These are phyloP conservation scores for Pyralis farinalis DNA, from an alignment of 2,888 invertebrate genomes.

Conservation along the genomic window DNA sequence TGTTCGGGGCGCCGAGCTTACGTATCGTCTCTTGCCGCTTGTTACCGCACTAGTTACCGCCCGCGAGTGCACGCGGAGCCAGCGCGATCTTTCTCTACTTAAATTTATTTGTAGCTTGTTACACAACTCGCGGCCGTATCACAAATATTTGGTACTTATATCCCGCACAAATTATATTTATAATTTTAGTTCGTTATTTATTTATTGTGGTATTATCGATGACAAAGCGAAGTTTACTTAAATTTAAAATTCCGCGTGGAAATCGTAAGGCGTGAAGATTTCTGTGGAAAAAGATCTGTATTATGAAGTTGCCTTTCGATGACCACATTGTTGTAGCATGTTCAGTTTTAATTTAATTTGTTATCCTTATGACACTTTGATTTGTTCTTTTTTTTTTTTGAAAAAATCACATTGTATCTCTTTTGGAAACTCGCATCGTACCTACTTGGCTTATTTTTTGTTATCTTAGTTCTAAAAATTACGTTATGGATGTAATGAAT, in stretches of 20 bases:
- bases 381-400: slow-evolving; percentile 18
- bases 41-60: slow-evolving; percentile 58
- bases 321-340: slow-evolving; percentile 20
- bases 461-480: slow-evolving; percentile 54
- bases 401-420: slow-evolving; percentile 42
- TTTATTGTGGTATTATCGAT: slow-evolving; percentile 55
- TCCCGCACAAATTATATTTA: slow-evolving; percentile 62
- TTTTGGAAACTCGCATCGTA: slow-evolving; percentile 55
- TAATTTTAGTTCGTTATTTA: slow-evolving; percentile 49
- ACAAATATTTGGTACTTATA: slow-evolving; percentile 60
- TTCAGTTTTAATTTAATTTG: slow-evolving; percentile 24
- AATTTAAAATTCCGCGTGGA: slow-evolving; percentile 31
- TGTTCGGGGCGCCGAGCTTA: too few relatives aligned
- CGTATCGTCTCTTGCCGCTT: slow-evolving; percentile 1
- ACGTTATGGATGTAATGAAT: slow-evolving; percentile 34
- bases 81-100: slow-evolving; percentile 36
- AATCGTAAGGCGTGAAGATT: slow-evolving; percentile 25
- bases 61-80: slow-evolving; percentile 25
- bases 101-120: slow-evolving; percentile 17
- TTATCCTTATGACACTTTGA: slow-evolving; percentile 8
- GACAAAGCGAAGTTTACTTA: slow-evolving; percentile 71
- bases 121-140: slow-evolving; percentile 19
- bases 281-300: slow-evolving; percentile 34
- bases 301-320: slow-evolving; percentile 24
- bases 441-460: slow-evolving; percentile 53